phyloP scores from a whole-genome alignment of 2,113 vertebrate genomes.

The Crotophaga sulcirostris region DNA sequence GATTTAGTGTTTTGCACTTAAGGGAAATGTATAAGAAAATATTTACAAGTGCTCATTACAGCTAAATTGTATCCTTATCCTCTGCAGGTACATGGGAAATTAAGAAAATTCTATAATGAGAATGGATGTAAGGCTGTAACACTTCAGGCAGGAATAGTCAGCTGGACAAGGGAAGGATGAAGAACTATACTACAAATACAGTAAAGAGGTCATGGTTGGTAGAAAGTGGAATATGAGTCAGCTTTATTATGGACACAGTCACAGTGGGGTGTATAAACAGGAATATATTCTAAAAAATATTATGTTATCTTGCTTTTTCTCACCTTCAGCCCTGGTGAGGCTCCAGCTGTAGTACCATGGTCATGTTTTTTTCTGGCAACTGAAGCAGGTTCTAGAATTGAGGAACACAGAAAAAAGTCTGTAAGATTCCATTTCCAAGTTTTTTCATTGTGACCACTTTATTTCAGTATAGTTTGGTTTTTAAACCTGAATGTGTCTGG shows the following conservation, averaged over 20 bases:
- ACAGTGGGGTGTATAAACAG: background rate
- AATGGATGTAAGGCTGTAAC: background rate
- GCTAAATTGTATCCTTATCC: conserved; percentile 41
- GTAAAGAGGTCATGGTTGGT: background rate
- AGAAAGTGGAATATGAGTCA: background rate
- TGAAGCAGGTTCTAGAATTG: no score
- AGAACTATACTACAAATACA: background rate
- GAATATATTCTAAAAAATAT: background rate
- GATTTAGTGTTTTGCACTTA: conserved; percentile 28
- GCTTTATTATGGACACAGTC: background rate
- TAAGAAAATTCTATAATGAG: conserved; percentile 21
- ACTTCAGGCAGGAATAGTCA: background rate
- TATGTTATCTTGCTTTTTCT: background rate
- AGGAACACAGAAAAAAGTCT: background rate
- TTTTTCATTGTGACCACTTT: background rate
- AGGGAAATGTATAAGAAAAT: conserved; percentile 41
- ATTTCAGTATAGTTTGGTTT: background rate
- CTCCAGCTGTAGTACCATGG: background rate
- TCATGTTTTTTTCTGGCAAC: no score
- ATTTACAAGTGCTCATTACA: conserved; percentile 46
- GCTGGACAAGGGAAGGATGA: background rate
- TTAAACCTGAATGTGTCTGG: background rate
- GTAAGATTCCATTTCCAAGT: background rate
- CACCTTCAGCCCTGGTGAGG: background rate
- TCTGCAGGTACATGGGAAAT: background rate